A percentile compares a stretch with the other conserved stretches of the same genome.
These are phyloP conservation scores for Benitochromis conjunctus DNA, from an alignment of 2,113 vertebrate species.

Conservation along the genomic window DNA sequence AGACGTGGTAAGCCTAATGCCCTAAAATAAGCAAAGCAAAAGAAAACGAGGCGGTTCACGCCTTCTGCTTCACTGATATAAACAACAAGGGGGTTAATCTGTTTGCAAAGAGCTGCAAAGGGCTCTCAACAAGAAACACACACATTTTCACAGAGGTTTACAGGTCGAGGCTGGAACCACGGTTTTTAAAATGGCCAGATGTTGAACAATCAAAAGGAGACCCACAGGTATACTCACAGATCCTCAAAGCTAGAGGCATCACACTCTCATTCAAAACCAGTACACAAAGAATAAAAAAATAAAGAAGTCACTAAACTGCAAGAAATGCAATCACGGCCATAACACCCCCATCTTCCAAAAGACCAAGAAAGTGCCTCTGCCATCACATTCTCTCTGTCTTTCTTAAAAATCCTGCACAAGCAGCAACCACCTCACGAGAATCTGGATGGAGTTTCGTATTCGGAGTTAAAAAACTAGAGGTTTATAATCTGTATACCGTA, in stretches of 20 bases:
- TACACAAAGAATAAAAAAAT: not conserved
- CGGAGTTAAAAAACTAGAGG: not conserved
- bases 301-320: not conserved
- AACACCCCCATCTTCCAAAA: not conserved
- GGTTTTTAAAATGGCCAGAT: not conserved
- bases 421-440: not conserved
- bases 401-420: not conserved
- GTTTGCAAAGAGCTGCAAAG: not conserved
- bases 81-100: not conserved
- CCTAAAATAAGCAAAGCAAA: not conserved
- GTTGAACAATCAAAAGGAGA: too few species aligned
- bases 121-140: not conserved
- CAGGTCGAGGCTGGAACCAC: not conserved
- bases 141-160: not conserved
- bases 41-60: not conserved
- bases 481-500: not conserved
- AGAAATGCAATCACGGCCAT: not conserved
- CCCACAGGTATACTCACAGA: not conserved
- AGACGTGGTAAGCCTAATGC: not conserved
- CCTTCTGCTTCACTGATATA: not conserved
- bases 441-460: not conserved
- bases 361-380: not conserved
- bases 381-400: not conserved
- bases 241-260: not conserved
- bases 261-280: not conserved